These are phyloP conservation scores for Neodiprion pinetum DNA, from an alignment of 1,140 invertebrate genomes.

Conservation along the genomic window DNA sequence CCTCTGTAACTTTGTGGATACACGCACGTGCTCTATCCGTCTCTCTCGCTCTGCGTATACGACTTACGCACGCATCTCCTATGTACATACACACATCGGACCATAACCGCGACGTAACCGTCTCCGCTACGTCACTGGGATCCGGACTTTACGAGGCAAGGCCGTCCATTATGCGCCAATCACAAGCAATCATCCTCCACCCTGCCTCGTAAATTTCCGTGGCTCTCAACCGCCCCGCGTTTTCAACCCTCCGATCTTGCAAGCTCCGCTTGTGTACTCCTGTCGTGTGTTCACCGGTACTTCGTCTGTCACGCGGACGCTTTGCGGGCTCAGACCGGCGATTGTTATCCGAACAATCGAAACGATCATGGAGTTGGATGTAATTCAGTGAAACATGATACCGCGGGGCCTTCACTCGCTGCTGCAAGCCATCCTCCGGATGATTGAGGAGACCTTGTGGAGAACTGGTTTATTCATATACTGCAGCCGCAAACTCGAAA, in stretches of 20 bases:
- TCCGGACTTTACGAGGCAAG: constrained; percentile 59
- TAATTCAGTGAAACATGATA: too few relatives aligned
- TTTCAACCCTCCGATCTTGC: constrained; percentile 3
- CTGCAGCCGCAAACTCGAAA: too few relatives aligned
- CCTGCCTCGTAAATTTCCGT: constrained; percentile 56
- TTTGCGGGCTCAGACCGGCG: too few relatives aligned
- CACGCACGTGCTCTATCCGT: neutral
- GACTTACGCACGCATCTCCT: neutral
- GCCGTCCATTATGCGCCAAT: constrained; percentile 59
- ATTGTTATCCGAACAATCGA: too few relatives aligned
- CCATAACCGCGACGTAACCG: neutral
- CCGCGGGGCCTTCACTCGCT: too few relatives aligned
- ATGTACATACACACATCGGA: neutral
- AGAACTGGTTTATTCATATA: too few relatives aligned
- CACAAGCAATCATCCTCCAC: constrained; percentile 57
- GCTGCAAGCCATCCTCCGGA: too few relatives aligned
- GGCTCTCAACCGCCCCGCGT: constrained; percentile 54
- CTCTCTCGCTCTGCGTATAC: constrained; percentile 8
- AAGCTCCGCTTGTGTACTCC: neutral
- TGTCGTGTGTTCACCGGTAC: neutral
- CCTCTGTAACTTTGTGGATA: neutral
- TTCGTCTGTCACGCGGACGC: neutral
- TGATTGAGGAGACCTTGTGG: too few relatives aligned
- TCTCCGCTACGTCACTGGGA: constrained; percentile 24
- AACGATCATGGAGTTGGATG: too few relatives aligned